These are phyloP conservation scores for Aethes cnicana DNA, from an alignment of 2,888 invertebrate genomes.

Conservation along the genomic window DNA sequence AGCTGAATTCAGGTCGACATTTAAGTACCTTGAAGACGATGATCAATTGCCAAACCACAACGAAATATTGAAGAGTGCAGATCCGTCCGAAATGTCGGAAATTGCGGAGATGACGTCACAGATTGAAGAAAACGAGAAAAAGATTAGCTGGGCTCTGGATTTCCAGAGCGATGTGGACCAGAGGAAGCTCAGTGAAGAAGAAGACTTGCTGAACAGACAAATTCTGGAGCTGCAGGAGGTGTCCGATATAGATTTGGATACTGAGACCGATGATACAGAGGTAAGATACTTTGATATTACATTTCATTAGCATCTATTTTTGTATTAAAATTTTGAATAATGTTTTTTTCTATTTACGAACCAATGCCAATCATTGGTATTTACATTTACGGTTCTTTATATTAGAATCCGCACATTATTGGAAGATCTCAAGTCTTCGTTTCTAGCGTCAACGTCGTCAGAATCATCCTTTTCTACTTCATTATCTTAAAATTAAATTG, in stretches of 20 bases:
- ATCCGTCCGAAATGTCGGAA: conserved; percentile 76
- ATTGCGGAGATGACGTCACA: conserved; percentile 79
- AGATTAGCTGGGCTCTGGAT: conserved; percentile 83
- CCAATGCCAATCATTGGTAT: no score
- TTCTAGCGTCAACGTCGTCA: no score
- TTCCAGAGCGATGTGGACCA: conserved; percentile 88
- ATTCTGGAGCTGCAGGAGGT: conserved; percentile 88
- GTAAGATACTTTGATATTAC: conserved; percentile 55
- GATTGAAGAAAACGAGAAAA: conserved; percentile 79
- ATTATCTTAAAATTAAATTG: no score
- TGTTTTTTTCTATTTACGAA: no score
- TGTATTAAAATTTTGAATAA: conserved; percentile 1
- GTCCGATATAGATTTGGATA: conserved; percentile 89
- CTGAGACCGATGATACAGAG: conserved; percentile 91
- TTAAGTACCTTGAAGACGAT: conserved; percentile 71
- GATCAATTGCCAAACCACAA: conserved; percentile 68
- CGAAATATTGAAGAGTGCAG: conserved; percentile 67
- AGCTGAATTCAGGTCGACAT: conserved; percentile 66
- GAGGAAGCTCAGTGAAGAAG: conserved; percentile 88
- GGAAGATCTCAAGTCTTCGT: no score
- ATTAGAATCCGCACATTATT: no score
- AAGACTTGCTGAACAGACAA: conserved; percentile 88
- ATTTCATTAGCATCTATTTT: neutral
- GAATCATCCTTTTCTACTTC: no score
- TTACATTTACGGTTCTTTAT: no score